Percentiles rank a stretch among this genome's conserved stretches.
These are phyloP conservation scores for Balaeniceps rex DNA, from an alignment of 2,113 vertebrate species.

Conservation along the genomic window DNA sequence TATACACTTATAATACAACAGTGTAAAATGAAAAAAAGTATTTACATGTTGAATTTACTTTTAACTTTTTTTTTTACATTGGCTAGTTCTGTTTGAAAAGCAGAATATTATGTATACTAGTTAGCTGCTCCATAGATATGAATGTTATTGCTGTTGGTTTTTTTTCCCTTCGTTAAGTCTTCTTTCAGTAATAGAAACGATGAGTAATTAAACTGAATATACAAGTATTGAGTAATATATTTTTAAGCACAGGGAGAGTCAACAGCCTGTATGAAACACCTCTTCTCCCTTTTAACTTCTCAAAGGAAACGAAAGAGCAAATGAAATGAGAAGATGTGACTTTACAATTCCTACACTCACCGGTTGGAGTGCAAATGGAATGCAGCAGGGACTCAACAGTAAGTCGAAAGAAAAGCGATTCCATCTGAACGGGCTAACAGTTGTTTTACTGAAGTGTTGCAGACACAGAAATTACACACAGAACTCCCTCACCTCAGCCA, in stretches of 20 bases:
- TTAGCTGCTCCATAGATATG: constrained; percentile 79
- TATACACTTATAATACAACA: constrained; percentile 90
- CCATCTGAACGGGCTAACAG: not conserved
- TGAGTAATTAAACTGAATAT: constrained; percentile 70
- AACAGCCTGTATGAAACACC: constrained; percentile 69
- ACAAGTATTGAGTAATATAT: constrained; percentile 54
- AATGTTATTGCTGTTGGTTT: constrained; percentile 92
- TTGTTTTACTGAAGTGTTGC: not conserved
- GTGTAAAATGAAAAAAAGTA: constrained; percentile 83
- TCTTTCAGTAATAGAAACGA: constrained; percentile 78
- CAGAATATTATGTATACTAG: constrained; percentile 59
- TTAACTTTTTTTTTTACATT: constrained; percentile 77
- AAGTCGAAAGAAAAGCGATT: not conserved
- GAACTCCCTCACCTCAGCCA: not conserved
- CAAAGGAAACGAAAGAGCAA: constrained; percentile 67
- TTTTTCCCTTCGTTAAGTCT: constrained; percentile 72
- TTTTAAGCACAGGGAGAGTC: constrained; percentile 69
- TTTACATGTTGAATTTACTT: constrained; percentile 85
- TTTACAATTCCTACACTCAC: not conserved
- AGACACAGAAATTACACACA: constrained; percentile 4
- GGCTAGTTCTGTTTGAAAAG: constrained; percentile 79
- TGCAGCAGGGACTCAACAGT: not conserved
- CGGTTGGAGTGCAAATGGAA: not conserved
- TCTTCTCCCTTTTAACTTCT: constrained; percentile 67
- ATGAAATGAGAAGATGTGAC: not conserved